phyloP scores from a whole-genome alignment of 1,140 invertebrate species.

The Neotoxoptera formosana region DNA sequence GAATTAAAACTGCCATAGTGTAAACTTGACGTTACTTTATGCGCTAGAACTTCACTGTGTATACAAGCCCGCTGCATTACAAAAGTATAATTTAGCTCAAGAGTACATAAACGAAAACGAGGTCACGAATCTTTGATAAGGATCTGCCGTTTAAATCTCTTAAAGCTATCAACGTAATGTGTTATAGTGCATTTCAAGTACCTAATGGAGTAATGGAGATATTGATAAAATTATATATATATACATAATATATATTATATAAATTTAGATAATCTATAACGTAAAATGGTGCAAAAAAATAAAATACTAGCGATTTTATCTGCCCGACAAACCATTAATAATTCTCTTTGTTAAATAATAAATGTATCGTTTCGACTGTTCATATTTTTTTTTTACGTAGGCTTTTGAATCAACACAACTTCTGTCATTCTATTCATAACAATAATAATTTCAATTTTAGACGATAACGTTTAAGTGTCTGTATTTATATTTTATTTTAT shows the following conservation, averaged over 20 bases:
- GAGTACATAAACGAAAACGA: neutral
- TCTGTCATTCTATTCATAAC: neutral
- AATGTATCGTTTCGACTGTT: neutral
- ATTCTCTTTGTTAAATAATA: neutral
- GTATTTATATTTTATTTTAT: neutral
- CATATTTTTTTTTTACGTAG: neutral
- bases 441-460: neutral
- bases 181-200: neutral
- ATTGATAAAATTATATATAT: neutral
- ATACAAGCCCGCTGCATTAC: neutral
- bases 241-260: too few species aligned
- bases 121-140: constrained; percentile 28
- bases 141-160: constrained; percentile 22
- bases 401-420: neutral
- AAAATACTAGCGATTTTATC: neutral
- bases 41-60: neutral
- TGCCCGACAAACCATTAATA: neutral
- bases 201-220: neutral
- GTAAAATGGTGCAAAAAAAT: neutral
- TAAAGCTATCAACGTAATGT: constrained; percentile 9
- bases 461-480: neutral
- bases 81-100: neutral
- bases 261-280: neutral
- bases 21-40: neutral
- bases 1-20: neutral